These are phyloP conservation scores for Scomberomorus guttatus DNA, from an alignment of 2,797 vertebrate genomes.

Conservation along the genomic window DNA sequence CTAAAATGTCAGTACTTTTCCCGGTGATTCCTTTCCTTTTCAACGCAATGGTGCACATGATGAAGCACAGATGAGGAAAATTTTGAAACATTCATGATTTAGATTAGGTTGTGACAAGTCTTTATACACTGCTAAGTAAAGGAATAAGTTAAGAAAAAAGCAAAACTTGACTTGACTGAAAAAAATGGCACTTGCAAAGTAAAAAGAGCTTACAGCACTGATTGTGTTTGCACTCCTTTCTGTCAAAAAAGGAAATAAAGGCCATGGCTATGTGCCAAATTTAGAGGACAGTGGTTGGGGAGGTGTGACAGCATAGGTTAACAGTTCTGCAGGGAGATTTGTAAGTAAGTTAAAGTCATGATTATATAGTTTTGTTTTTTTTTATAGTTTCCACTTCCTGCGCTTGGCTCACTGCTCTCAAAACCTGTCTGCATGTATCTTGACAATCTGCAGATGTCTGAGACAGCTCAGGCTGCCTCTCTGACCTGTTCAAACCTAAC, in stretches of 20 bases:
- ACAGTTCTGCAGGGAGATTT: constrained; percentile 27
- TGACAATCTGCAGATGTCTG: constrained; percentile 38
- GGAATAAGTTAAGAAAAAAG: neutral
- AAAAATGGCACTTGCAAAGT: constrained; percentile 25
- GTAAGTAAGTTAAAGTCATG: constrained; percentile 15
- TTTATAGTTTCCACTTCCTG: constrained; percentile 36
- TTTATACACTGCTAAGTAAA: neutral
- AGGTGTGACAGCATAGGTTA: constrained; percentile 30
- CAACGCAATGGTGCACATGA: neutral
- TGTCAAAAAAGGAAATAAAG: constrained; percentile 64
- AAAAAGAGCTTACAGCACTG: constrained; percentile 44
- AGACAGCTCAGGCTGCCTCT: neutral
- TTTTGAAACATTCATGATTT: neutral
- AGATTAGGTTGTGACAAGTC: neutral
- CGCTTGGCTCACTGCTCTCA: constrained; percentile 12
- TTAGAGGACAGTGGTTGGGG: constrained; percentile 37
- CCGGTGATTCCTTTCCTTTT: neutral
- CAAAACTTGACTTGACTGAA: neutral
- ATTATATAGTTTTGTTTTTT: constrained; percentile 7
- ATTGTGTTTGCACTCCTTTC: constrained; percentile 48
- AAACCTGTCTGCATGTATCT: neutral
- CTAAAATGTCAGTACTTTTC: no score
- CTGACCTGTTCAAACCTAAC: neutral
- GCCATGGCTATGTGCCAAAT: constrained; percentile 49
- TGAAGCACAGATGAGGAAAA: neutral